These are phyloP conservation scores for Epirrita christyi DNA, from an alignment of 2,888 invertebrate genomes.

Conservation along the genomic window DNA sequence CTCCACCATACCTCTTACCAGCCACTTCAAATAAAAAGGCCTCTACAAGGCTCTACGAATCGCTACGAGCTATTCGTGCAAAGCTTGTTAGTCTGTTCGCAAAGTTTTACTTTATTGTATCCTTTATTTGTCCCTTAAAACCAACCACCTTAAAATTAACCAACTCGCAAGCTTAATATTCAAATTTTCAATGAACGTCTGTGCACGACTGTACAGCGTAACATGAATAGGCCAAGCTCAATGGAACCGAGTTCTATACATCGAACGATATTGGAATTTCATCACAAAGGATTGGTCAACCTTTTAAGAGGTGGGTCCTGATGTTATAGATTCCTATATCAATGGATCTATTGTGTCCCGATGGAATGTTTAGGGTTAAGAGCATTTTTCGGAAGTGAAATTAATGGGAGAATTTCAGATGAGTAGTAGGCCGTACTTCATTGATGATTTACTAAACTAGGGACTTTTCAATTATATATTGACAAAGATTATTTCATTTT, in stretches of 20 bases:
- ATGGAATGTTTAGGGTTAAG: conserved; percentile 37
- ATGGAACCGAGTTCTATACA: conserved; percentile 63
- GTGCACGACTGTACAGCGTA: conserved; percentile 32
- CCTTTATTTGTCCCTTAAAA: too few relatives aligned
- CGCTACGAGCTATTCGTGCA: too few relatives aligned
- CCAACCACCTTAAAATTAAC: too few relatives aligned
- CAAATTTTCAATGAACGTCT: conserved; percentile 4
- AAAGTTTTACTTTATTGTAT: too few relatives aligned
- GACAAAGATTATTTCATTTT: not conserved
- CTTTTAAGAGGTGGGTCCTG: conserved; percentile 57
- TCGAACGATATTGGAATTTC: conserved; percentile 75
- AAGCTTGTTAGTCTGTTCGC: too few relatives aligned
- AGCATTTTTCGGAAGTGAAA: conserved; percentile 28
- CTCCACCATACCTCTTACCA: too few relatives aligned
- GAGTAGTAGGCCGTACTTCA: not conserved
- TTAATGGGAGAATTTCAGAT: conserved; percentile 19
- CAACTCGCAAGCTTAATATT: not conserved
- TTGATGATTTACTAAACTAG: not conserved
- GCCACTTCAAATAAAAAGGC: too few relatives aligned
- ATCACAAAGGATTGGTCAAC: conserved; percentile 77
- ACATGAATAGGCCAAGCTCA: conserved; percentile 64
- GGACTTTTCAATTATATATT: not conserved
- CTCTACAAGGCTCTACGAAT: too few relatives aligned
- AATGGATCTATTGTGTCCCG: conserved; percentile 33
- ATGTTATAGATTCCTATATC: conserved; percentile 39